phyloP scores from a whole-genome alignment of 2,888 invertebrate species.

The Yponomeuta plumbellus region DNA sequence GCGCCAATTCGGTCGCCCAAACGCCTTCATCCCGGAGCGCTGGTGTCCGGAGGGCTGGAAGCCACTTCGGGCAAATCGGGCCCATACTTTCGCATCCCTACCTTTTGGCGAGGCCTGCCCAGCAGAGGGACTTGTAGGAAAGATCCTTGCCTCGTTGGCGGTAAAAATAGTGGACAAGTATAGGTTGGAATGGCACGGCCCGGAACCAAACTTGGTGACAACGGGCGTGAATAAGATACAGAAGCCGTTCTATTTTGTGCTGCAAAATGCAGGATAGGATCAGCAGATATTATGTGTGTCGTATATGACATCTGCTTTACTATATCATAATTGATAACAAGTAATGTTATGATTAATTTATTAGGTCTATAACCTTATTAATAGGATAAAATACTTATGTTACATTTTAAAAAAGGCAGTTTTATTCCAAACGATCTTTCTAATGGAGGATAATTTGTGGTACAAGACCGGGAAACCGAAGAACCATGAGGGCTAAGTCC shows the following conservation, averaged over 20 bases:
- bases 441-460: no score
- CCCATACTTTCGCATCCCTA: slow-evolving; percentile 51
- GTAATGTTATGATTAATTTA: no score
- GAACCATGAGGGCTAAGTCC: no score
- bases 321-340: no score
- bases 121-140: slow-evolving; percentile 45
- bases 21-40: slow-evolving; percentile 61
- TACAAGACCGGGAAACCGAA: no score
- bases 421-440: no score
- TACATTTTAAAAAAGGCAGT: no score
- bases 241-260: slow-evolving; percentile 59
- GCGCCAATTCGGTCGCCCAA: slow-evolving; percentile 56
- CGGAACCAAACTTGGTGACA: slow-evolving; percentile 44
- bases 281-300: not conserved
- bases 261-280: slow-evolving; percentile 52
- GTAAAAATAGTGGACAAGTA: slow-evolving; percentile 53
- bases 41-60: slow-evolving; percentile 57
- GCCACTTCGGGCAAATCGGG: slow-evolving; percentile 50
- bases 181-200: slow-evolving; percentile 67
- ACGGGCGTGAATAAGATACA: slow-evolving; percentile 57
- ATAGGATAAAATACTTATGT: no score
- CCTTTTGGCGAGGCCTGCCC: slow-evolving; percentile 63
- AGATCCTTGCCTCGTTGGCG: slow-evolving; percentile 48
- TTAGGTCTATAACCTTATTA: no score
- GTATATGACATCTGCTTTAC: no score